Evolutionary conservation across 1,140 invertebrate species (phyloP).

Genomic region (Micrasema longulum): DNA sequence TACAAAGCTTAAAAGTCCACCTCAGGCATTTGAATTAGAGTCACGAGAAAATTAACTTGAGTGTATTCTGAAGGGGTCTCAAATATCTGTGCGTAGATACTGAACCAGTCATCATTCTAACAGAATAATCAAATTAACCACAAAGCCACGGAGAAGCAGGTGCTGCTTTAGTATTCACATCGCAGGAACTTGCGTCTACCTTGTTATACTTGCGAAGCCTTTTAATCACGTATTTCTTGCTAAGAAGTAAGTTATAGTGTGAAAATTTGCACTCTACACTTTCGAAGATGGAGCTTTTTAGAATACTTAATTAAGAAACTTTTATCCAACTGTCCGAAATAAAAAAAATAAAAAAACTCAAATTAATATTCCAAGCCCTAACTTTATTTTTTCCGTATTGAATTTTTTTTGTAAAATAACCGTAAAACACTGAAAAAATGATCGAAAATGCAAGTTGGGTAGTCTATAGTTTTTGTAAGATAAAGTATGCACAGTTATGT

Average conservation of each 20-base stretch:
- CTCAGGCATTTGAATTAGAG: neutral
- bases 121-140: conserved; percentile 41
- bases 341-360: no score
- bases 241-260: conserved; percentile 14
- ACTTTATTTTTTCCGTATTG: no score
- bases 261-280: conserved; percentile 9
- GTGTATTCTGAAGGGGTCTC: conserved; percentile 8
- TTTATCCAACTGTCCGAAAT: no score
- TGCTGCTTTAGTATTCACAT: conserved; percentile 45
- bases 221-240: conserved; percentile 18
- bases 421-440: no score
- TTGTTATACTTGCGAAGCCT: conserved; percentile 14
- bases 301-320: no score
- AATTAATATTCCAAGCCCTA: no score
- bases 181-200: conserved; percentile 23
- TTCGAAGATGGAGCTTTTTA: neutral
- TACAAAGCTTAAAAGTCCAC: neutral
- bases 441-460: no score
- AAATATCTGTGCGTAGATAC: conserved; percentile 34
- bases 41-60: neutral
- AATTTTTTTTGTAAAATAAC: no score
- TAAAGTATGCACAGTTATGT: no score
- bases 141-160: conserved; percentile 34
- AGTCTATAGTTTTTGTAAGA: no score
- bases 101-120: conserved; percentile 43